phyloP scores from a whole-genome alignment of 2,888 invertebrate genomes.

The Folsomia manolachei region DNA sequence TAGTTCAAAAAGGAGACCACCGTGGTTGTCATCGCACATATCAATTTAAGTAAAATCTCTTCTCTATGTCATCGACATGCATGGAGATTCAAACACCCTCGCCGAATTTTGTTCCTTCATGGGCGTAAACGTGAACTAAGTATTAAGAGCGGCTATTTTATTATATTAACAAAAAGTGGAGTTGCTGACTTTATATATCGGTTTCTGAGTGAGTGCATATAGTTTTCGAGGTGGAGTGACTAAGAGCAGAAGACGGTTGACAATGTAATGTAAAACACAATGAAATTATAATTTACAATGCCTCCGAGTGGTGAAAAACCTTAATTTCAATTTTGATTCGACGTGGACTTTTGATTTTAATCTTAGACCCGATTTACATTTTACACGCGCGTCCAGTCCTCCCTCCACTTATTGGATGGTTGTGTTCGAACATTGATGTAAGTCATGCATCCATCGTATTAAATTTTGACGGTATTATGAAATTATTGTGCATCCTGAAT shows the following conservation, averaged over 20 bases:
- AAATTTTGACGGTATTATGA: background rate
- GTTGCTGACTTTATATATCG: background rate
- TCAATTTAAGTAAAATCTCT: constrained; percentile 7
- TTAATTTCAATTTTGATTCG: background rate
- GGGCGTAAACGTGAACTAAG: background rate
- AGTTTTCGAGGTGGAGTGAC: no score
- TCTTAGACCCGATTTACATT: background rate
- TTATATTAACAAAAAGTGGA: background rate
- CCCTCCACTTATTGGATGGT: no score
- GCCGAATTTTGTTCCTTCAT: no score
- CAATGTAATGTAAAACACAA: background rate
- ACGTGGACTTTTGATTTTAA: background rate
- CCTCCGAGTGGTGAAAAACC: background rate
- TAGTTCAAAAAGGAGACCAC: constrained; percentile 12
- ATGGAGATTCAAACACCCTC: no score
- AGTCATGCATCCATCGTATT: background rate
- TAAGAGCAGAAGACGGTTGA: background rate
- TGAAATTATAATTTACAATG: background rate
- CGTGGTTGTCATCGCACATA: constrained; percentile 16
- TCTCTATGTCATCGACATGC: constrained; percentile 8
- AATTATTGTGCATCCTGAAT: background rate
- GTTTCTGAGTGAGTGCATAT: background rate
- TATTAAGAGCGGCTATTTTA: background rate
- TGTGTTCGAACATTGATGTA: background rate
- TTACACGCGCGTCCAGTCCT: background rate